A percentile compares a stretch with the other conserved stretches of the same genome.
phyloP scores from a whole-genome alignment of 2,888 invertebrate genomes.

The Epistrophe grossulariae region DNA sequence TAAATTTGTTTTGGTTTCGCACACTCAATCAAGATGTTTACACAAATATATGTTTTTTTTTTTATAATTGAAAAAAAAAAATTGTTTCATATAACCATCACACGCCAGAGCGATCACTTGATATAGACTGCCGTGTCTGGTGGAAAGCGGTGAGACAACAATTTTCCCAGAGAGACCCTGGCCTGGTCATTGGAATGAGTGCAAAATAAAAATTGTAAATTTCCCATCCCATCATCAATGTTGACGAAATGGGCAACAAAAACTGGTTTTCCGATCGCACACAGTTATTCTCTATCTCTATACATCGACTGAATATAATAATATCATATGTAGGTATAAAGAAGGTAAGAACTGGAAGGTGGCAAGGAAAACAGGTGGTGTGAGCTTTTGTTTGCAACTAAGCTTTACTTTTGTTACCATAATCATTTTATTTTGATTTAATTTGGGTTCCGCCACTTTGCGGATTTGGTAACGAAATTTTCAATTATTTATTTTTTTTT shows the following conservation, averaged over 20 bases:
- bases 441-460: neutral
- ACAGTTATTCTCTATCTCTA: neutral
- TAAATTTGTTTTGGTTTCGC: constrained; percentile 50
- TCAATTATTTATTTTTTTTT: neutral
- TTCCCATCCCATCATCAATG: constrained; percentile 5
- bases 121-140: constrained; percentile 39
- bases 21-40: constrained; percentile 17
- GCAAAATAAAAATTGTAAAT: constrained; percentile 28
- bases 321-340: neutral
- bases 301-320: neutral
- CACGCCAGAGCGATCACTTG: constrained; percentile 58
- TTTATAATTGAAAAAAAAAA: neutral
- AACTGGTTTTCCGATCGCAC: constrained; percentile 30
- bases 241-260: neutral
- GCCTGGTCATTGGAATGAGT: constrained; percentile 41
- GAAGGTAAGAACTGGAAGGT: constrained; percentile 9
- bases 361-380: constrained; percentile 17
- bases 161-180: constrained; percentile 51
- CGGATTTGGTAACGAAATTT: neutral
- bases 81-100: constrained; percentile 48
- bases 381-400: constrained; percentile 2
- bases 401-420: neutral
- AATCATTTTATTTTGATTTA: neutral
- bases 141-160: constrained; percentile 40
- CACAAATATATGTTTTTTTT: neutral